Base-by-base conservation (phyloP, 2,797 vertebrate species). In the Pogoniulus pusillus region DNA sequence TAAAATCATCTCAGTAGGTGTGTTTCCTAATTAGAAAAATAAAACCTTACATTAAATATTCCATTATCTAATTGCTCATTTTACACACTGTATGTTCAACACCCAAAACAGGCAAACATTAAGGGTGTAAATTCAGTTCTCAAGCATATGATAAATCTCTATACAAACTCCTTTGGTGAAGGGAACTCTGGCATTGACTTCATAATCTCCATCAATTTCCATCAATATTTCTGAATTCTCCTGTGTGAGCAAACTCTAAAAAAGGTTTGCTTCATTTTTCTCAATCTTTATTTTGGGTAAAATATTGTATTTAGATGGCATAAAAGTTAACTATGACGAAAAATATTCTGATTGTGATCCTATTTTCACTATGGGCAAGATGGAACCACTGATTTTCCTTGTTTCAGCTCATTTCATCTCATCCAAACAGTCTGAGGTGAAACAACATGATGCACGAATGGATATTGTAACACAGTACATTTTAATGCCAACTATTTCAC, bases 351-450 rank as follows among this genome's bases (percentile, higher is more conserved):
- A 72, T 6, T 87, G 20, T 30, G 76, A 59, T n/a, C 41, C 22
- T 55, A 57, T 53, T 87, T 85, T 90, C 64, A 37, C 49, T 75
- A 32, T 39, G 59, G 49, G 19, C 60, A 86, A 87, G 47, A 60
- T 10, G 6, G 32, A 93, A 58, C 29, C 17, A n/a, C 13, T 82
- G 24, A 35, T 91, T 87, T 87, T 91, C 45, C 72, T 23, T 3
- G 27, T 69, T 90, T 85, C 34, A 65, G 17, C 14, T 90, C 47
- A 24, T 23, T 88, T 83, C 10, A 4, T 55, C 39, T 86, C 69
- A 82, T 80, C 58, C 45, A 80, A 90, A 82, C 32, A 86, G 23
- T 39, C 16, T 90, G 75, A 84, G 65, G 12, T 84, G 73, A 79
- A 82, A 79, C 71, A 47, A 39, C 60, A 85, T 6, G 45, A 84